Conservation (phyloP, 2,797 vertebrate genomes). For the Gymnothorax javanicus region DNA sequence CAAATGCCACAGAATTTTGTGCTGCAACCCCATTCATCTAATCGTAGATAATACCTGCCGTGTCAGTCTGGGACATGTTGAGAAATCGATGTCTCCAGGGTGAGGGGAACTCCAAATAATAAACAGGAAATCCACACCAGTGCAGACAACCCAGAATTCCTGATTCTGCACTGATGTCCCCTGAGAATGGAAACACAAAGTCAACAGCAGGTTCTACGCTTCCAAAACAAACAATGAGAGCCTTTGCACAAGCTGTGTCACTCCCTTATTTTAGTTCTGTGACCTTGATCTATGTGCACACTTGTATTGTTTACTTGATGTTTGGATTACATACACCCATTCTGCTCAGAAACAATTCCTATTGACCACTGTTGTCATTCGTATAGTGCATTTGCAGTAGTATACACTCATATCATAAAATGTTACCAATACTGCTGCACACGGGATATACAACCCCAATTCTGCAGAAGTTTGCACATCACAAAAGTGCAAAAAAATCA, state of each 20-base stretch:
- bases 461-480: too few species aligned
- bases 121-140: constrained; percentile 16
- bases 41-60: too few species aligned
- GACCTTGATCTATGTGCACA: not conserved
- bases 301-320: not conserved
- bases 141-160: not conserved
- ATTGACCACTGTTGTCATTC: not conserved
- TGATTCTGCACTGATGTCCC: not conserved
- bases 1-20: too few species aligned
- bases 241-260: not conserved
- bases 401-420: not conserved
- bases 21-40: too few species aligned
- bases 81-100: constrained; percentile 14
- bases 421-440: too few species aligned
- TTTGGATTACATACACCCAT: not conserved
- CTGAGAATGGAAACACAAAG: not conserved
- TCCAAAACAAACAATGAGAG: not conserved
- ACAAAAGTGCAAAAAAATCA: too few species aligned
- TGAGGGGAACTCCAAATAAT: constrained; percentile 3
- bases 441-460: too few species aligned
- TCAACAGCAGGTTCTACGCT: not conserved
- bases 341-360: not conserved
- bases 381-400: not conserved
- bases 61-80: not conserved
- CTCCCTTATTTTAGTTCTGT: not conserved